Percentiles rank a stretch among this genome's conserved stretches.
Evolutionary conservation across 2,888 invertebrate species (phyloP).

Genomic region (Drosophila testacea): DNA sequence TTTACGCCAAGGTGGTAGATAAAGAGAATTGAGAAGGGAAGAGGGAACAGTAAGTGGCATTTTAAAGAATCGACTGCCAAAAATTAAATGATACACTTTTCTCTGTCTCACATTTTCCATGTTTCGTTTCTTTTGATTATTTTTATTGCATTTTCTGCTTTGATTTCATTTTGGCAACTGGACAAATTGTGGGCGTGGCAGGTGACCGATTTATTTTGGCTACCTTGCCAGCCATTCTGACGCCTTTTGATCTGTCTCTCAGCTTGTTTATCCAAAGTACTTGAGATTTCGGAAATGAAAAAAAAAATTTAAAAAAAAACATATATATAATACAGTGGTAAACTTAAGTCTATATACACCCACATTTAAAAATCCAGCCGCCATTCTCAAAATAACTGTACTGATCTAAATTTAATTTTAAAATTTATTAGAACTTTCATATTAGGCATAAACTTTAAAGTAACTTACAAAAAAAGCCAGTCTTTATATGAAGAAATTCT

Average conservation of each 20-base stretch:
- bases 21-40: not conserved
- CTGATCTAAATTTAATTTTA: too few species aligned
- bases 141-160: slow-evolving; percentile 54
- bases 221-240: slow-evolving; percentile 51
- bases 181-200: slow-evolving; percentile 38
- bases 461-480: too few species aligned
- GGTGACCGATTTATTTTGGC: slow-evolving; percentile 12
- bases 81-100: slow-evolving; percentile 48
- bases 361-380: too few species aligned
- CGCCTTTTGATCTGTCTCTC: slow-evolving; percentile 44
- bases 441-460: too few species aligned
- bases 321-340: too few species aligned
- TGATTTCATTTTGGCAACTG: slow-evolving; percentile 55
- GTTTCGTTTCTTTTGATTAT: slow-evolving; percentile 30
- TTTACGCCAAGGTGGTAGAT: slow-evolving; percentile 10
- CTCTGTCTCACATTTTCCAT: slow-evolving; percentile 1
- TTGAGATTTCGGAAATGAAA: too few species aligned
- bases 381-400: too few species aligned
- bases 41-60: slow-evolving; percentile 32
- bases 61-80: slow-evolving; percentile 52
- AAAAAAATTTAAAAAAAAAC: too few species aligned
- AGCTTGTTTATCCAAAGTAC: not conserved
- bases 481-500: too few species aligned
- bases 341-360: too few species aligned
- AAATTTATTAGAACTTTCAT: too few species aligned